Conservation (phyloP, 2,888 invertebrate species). For the Taenaris catops region DNA sequence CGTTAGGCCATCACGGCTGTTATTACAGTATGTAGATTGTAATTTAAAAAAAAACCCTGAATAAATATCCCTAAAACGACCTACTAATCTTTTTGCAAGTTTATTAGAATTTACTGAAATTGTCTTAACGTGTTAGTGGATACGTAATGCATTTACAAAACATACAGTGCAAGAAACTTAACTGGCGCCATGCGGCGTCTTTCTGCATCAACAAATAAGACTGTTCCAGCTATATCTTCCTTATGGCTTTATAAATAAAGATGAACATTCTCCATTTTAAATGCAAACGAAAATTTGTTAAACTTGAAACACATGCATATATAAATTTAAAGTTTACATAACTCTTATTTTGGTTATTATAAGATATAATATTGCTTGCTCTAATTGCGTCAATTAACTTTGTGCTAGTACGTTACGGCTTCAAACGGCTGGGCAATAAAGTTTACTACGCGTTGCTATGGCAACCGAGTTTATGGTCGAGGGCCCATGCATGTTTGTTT, state of each 20-base stretch:
- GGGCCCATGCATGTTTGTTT: conserved; percentile 14
- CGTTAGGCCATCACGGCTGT: too few relatives aligned
- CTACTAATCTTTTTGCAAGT: too few relatives aligned
- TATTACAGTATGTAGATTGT: too few relatives aligned
- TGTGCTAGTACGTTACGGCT: too few relatives aligned
- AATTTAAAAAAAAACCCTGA: too few relatives aligned
- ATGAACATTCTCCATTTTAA: too few relatives aligned
- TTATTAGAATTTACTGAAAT: too few relatives aligned
- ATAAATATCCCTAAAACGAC: too few relatives aligned
- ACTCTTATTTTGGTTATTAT: background rate
- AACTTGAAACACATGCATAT: background rate
- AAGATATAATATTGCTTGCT: conserved; percentile 8
- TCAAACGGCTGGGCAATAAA: conserved; percentile 42
- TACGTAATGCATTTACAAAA: conserved; percentile 13
- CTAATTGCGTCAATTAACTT: too few relatives aligned
- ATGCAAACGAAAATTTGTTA: conserved; percentile 1
- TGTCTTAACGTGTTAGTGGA: conserved; percentile 4
- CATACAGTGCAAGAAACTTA: conserved; percentile 24
- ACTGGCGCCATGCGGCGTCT: conserved; percentile 23
- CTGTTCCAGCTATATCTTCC: background rate
- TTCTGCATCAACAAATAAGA: conserved; percentile 4
- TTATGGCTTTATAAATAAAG: too few relatives aligned
- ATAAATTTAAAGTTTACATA: background rate
- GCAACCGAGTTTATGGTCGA: conserved; percentile 27
- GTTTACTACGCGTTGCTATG: conserved; percentile 42